Evolutionary conservation across 2,888 invertebrate genomes (phyloP).

Genomic region (Eupithecia tripunctaria): DNA sequence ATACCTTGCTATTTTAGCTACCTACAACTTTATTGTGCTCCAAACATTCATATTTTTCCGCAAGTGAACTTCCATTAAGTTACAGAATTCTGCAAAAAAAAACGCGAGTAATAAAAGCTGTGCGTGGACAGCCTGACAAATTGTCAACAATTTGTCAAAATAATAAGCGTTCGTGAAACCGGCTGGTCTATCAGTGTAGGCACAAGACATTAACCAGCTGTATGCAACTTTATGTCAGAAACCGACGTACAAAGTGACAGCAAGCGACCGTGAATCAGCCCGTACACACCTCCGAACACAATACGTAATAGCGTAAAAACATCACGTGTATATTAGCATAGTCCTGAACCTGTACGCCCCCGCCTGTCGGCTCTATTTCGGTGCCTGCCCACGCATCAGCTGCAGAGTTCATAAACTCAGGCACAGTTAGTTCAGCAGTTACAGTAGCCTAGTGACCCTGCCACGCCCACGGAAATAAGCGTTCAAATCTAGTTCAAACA

Average conservation of each 20-base stretch:
- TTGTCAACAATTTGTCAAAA: no score
- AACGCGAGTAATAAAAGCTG: no score
- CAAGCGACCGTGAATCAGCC: not conserved
- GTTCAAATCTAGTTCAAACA: not conserved
- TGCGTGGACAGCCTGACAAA: no score
- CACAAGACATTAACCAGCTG: no score
- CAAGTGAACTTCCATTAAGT: no score
- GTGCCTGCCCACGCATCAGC: slow-evolving; percentile 46
- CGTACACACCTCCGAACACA: not conserved
- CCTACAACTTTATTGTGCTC: no score
- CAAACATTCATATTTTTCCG: no score
- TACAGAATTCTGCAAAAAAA: no score
- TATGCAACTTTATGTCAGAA: no score
- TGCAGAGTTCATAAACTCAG: slow-evolving; percentile 27
- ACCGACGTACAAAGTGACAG: not conserved
- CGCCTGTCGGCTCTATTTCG: slow-evolving; percentile 45
- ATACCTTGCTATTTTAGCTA: no score
- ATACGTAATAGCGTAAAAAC: slow-evolving; percentile 12
- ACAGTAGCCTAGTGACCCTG: slow-evolving; percentile 1
- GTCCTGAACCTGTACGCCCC: slow-evolving; percentile 44
- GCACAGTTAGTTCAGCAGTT: slow-evolving; percentile 3
- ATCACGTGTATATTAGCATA: slow-evolving; percentile 24
- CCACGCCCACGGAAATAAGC: not conserved
- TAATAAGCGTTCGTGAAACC: no score
- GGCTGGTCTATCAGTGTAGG: no score